Conservation (phyloP, 2,113 vertebrate species). For the Meleagris gallopavo region DNA sequence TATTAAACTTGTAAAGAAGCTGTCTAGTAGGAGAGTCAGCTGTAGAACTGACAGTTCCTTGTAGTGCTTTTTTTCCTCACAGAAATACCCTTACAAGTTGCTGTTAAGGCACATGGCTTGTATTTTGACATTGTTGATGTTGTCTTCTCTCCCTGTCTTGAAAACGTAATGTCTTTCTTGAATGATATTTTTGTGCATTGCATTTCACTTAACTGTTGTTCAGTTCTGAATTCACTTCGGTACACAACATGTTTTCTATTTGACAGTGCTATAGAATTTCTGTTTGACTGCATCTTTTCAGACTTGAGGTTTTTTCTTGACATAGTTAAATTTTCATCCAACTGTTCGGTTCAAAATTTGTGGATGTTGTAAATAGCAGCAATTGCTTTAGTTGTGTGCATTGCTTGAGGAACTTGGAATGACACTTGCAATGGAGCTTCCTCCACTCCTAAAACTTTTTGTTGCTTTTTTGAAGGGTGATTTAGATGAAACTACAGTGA, state of each 20-base stretch:
- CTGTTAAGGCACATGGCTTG: neutral
- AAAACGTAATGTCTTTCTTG: neutral
- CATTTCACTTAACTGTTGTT: neutral
- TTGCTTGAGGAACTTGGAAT: neutral
- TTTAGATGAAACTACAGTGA: neutral
- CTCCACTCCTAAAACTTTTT: neutral
- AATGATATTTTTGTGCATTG: neutral
- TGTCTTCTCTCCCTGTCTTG: slow-evolving; percentile 1
- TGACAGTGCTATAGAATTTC: neutral
- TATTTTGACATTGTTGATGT: neutral
- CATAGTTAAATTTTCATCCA: neutral
- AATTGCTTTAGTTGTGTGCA: neutral
- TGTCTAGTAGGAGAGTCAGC: neutral
- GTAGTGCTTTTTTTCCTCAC: no score
- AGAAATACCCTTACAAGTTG: neutral
- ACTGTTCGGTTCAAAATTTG: slow-evolving; percentile 23
- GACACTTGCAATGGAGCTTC: neutral
- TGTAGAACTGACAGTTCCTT: neutral
- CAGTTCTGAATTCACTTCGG: neutral
- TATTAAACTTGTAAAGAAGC: neutral
- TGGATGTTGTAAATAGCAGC: neutral
- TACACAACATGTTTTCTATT: neutral
- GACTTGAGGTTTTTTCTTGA: neutral
- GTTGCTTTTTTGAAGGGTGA: neutral
- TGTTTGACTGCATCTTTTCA: slow-evolving; percentile 7